Conservation (phyloP, 2,113 vertebrate genomes). For the Ceratotherium simum region DNA sequence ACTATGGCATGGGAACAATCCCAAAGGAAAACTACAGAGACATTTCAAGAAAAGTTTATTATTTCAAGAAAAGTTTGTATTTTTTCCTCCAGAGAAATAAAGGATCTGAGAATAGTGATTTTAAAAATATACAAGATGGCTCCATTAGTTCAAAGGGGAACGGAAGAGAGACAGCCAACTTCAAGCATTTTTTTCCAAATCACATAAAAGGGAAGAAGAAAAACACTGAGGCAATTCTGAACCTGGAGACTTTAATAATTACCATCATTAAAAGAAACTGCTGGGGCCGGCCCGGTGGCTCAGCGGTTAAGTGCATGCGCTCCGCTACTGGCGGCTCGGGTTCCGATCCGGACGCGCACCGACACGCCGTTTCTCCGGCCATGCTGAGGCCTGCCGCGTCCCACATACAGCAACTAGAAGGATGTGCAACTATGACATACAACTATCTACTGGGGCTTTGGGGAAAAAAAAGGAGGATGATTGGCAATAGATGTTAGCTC, state of each 20-base stretch:
- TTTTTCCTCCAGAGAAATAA: not conserved
- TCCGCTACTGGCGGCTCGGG: too few relatives aligned
- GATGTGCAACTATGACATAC: too few relatives aligned
- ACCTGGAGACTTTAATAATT: not conserved
- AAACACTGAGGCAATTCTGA: not conserved
- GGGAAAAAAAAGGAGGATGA: too few relatives aligned
- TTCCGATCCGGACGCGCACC: too few relatives aligned
- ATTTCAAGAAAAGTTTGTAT: slow-evolving; percentile 17
- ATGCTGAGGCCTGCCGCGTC: too few relatives aligned
- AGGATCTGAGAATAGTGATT: not conserved
- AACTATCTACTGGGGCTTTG: too few relatives aligned
- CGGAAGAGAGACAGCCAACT: not conserved
- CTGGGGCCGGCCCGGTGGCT: not conserved
- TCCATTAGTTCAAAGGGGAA: not conserved
- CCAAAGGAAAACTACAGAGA: not conserved
- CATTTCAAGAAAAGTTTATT: not conserved
- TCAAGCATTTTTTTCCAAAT: not conserved
- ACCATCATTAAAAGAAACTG: slow-evolving; percentile 20
- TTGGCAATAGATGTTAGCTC: too few relatives aligned
- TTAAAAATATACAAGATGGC: not conserved
- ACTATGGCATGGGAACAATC: not conserved
- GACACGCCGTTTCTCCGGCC: too few relatives aligned
- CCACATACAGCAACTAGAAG: too few relatives aligned
- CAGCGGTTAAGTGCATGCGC: too few relatives aligned
- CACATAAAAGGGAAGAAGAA: not conserved